Percentiles rank a stretch among this genome's conserved stretches.
Conservation (phyloP, 2,113 vertebrate species). For the Indicator maculatus region DNA sequence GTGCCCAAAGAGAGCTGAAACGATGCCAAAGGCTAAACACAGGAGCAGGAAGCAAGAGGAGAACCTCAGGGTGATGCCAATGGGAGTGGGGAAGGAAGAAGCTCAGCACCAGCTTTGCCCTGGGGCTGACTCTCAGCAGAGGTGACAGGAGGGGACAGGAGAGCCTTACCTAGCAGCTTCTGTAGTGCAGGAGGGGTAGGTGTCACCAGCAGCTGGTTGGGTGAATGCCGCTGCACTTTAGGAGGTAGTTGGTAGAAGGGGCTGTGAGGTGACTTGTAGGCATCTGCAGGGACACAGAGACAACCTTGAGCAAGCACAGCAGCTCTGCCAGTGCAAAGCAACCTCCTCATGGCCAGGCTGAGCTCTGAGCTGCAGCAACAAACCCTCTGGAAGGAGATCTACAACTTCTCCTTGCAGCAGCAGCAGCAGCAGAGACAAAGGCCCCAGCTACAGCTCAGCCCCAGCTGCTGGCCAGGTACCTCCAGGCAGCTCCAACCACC, state of each 20-base stretch:
- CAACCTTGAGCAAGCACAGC: neutral
- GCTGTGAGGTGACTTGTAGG: conserved; percentile 93
- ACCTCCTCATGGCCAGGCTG: rapidly evolving
- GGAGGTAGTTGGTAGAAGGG: conserved; percentile 98
- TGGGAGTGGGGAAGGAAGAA: neutral
- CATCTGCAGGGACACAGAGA: conserved; percentile 76
- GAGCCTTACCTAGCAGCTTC: conserved; percentile 89
- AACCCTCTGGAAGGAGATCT: neutral
- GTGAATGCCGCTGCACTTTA: conserved; percentile 90
- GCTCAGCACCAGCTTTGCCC: neutral
- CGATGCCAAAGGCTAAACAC: neutral
- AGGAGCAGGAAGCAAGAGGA: neutral
- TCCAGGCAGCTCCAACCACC: neutral
- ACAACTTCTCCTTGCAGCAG: neutral
- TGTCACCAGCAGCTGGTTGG: conserved; percentile 89
- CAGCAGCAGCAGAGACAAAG: neutral
- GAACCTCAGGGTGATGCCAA: neutral
- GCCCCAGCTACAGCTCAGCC: neutral
- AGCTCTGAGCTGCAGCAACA: neutral
- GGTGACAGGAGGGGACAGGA: too few relatives aligned
- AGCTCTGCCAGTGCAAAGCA: neutral
- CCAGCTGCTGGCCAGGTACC: neutral
- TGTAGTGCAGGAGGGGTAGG: conserved; percentile 92
- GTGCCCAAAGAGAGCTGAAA: neutral
- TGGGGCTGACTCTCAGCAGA: rapidly evolving